These are phyloP conservation scores for Pimephales promelas DNA, from an alignment of 2,113 vertebrate species.

Conservation along the genomic window DNA sequence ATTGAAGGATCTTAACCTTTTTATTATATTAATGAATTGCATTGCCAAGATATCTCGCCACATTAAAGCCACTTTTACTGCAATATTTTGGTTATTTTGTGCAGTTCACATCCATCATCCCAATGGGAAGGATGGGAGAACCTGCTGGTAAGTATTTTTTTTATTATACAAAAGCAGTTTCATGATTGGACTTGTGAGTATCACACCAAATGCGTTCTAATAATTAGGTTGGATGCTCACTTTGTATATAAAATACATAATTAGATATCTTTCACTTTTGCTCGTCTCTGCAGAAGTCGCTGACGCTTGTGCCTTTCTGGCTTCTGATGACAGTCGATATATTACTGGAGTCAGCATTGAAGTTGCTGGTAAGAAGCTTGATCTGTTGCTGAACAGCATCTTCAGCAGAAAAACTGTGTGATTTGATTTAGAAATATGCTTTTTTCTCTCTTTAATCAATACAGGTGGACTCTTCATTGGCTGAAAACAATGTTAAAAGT, in stretches of 20 bases:
- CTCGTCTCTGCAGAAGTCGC: conserved; percentile 78
- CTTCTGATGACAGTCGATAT: conserved; percentile 85
- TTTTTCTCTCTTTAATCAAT: conserved; percentile 16
- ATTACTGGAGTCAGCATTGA: conserved; percentile 86
- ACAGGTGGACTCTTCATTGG: conserved; percentile 78
- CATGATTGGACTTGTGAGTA: neutral
- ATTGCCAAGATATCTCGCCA: neutral
- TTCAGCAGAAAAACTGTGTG: neutral
- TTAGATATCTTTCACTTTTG: too few species aligned
- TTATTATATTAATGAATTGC: too few species aligned
- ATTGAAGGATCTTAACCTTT: neutral
- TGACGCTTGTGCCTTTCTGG: conserved; percentile 84
- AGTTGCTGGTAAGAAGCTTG: conserved; percentile 78
- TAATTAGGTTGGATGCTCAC: too few species aligned
- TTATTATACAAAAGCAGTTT: neutral
- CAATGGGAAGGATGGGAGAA: conserved; percentile 79
- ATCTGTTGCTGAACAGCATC: neutral
- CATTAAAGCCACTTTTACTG: neutral
- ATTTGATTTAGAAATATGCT: neutral
- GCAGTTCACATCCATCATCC: conserved; percentile 75
- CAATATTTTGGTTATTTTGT: conserved; percentile 13
- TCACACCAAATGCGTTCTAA: neutral
- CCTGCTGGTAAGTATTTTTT: conserved; percentile 74
- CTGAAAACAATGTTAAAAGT: conserved; percentile 45
- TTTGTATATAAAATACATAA: too few species aligned